Percentiles rank a stretch among this genome's conserved stretches.
Conservation (phyloP, 2,113 vertebrate genomes). For the Athene noctua region DNA sequence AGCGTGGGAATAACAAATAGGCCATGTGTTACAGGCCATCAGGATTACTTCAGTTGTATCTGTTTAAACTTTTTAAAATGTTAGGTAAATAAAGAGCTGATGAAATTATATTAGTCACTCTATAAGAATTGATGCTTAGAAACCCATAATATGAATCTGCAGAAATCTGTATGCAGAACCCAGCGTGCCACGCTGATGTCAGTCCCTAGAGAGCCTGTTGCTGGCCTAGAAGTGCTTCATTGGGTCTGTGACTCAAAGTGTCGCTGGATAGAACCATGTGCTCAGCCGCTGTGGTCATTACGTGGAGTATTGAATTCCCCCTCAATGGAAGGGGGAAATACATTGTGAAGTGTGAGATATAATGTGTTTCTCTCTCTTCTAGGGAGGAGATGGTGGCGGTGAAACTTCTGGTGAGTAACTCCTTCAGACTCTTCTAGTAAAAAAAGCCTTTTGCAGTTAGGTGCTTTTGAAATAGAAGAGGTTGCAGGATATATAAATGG, state of each 20-base stretch:
- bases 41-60: neutral
- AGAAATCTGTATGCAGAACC: neutral
- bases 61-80: neutral
- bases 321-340: neutral
- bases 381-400: conserved; percentile 56
- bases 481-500: neutral
- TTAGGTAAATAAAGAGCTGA: neutral
- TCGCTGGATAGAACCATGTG: neutral
- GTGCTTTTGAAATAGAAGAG: neutral
- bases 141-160: neutral
- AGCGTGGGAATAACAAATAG: neutral
- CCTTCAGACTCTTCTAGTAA: neutral
- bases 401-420: conserved; percentile 65
- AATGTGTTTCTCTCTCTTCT: conserved; percentile 29
- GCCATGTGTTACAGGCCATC: rapidly evolving
- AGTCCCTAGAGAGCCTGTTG: neutral
- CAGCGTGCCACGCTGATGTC: neutral
- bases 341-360: neutral
- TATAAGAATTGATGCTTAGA: neutral
- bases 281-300: rapidly evolving
- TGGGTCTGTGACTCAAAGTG: neutral
- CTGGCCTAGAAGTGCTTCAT: neutral
- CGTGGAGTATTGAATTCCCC: rapidly evolving
- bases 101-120: neutral
- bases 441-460: neutral